Percentiles rank a stretch among this genome's conserved stretches.
These are phyloP conservation scores for Cotesia congregata DNA, from an alignment of 2,888 invertebrate species.

Conservation along the genomic window DNA sequence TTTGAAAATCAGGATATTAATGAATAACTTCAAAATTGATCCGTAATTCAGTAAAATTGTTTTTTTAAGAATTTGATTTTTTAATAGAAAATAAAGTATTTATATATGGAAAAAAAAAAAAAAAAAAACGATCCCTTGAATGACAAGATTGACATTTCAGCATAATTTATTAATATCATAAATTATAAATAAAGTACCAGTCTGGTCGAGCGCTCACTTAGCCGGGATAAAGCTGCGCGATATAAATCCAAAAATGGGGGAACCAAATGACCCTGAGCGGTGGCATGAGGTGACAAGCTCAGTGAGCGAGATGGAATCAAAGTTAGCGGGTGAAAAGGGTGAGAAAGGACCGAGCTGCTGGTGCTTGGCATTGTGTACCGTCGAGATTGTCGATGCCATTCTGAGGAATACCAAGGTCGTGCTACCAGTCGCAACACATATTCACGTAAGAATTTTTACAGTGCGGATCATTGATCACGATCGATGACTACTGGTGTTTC, in stretches of 20 bases:
- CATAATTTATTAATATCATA: background rate
- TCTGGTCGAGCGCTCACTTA: conserved; percentile 77
- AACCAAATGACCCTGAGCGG: conserved; percentile 72
- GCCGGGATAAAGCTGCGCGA: conserved; percentile 75
- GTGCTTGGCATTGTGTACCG: conserved; percentile 70
- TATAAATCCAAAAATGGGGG: conserved; percentile 73
- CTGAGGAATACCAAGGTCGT: conserved; percentile 69
- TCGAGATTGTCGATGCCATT: conserved; percentile 68
- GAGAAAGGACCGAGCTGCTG: conserved; percentile 67
- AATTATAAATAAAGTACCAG: conserved; percentile 71
- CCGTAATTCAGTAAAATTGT: too few relatives aligned
- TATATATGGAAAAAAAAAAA: too few relatives aligned
- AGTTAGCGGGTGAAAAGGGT: conserved; percentile 54
- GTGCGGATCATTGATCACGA: conserved; percentile 19
- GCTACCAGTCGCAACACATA: conserved; percentile 69
- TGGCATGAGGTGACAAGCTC: conserved; percentile 68
- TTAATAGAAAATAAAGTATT: too few relatives aligned
- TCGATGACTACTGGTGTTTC: conserved; percentile 24
- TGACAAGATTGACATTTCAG: too few relatives aligned
- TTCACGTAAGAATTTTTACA: conserved; percentile 63
- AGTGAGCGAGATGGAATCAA: conserved; percentile 55
- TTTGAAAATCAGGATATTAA: too few relatives aligned
- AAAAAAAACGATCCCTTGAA: too few relatives aligned
- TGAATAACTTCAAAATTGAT: too few relatives aligned
- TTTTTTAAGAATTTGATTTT: too few relatives aligned